phyloP scores from a whole-genome alignment of 1,140 invertebrate species.

The Trichonephila clavipes region DNA sequence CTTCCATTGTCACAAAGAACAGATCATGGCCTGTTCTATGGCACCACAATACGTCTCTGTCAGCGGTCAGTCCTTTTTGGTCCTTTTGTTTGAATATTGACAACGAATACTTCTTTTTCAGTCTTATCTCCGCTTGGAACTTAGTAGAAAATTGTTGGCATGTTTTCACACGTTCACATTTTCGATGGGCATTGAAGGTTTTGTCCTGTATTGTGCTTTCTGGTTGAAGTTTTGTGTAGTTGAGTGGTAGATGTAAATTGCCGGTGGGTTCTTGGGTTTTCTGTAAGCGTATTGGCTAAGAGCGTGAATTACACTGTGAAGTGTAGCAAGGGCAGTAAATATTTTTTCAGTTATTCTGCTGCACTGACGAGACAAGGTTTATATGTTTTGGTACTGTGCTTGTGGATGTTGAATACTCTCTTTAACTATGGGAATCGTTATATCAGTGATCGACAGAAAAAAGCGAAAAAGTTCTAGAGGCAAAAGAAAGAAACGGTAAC shows the following conservation, averaged over 20 bases:
- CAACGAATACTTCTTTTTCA: background rate
- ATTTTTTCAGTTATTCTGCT: no score
- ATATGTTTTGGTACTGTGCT: no score
- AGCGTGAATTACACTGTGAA: background rate
- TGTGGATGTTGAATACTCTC: no score
- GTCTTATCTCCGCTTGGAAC: conserved; percentile 10
- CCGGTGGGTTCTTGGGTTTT: background rate
- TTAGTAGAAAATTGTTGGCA: background rate
- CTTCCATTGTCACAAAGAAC: background rate
- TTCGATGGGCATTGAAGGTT: background rate
- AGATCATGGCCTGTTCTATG: background rate
- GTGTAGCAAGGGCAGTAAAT: background rate
- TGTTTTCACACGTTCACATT: conserved; percentile 17
- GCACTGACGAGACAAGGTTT: no score
- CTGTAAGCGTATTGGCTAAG: background rate
- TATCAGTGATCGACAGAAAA: no score
- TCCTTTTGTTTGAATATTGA: background rate
- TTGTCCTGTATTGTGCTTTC: background rate
- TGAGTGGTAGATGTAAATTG: background rate
- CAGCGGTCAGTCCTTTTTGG: background rate
- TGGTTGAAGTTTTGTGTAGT: background rate
- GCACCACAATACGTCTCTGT: background rate
- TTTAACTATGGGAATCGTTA: no score
- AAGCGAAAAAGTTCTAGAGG: no score
- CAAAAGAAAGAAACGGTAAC: no score